Evolutionary conservation across 1,140 invertebrate species (phyloP).

Genomic region (Pseudomyrmex cubaensis): DNA sequence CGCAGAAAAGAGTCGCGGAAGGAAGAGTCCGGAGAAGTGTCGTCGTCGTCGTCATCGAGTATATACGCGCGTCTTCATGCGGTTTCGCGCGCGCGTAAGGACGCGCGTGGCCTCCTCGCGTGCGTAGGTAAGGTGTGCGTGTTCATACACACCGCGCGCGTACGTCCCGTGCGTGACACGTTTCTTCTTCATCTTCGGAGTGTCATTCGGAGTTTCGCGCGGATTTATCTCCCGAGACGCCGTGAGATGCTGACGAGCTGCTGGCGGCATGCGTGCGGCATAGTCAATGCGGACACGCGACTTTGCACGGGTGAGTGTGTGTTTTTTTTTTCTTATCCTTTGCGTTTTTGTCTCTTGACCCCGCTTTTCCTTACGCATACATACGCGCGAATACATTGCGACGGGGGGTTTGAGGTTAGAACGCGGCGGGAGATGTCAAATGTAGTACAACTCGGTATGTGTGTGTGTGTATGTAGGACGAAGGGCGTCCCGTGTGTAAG

Average conservation of each 20-base stretch:
- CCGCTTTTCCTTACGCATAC: not conserved
- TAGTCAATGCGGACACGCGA: conserved; percentile 75
- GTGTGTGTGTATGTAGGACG: not conserved
- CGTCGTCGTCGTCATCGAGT: conserved; percentile 1
- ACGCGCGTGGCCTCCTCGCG: not conserved
- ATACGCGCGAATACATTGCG: not conserved
- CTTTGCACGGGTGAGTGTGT: conserved; percentile 74
- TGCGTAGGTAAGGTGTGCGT: conserved; percentile 28
- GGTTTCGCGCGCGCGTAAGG: conserved; percentile 6
- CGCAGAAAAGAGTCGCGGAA: too few relatives aligned
- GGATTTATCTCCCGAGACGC: conserved; percentile 69
- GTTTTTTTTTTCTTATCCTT: not conserved
- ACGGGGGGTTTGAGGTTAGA: conserved; percentile 45
- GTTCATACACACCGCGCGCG: conserved; percentile 19
- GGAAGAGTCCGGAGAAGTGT: too few relatives aligned
- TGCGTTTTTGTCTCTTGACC: not conserved
- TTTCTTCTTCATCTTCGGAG: not conserved
- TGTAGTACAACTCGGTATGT: too few relatives aligned
- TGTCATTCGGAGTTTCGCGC: conserved; percentile 42
- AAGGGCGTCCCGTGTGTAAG: conserved; percentile 1
- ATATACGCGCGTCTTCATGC: conserved; percentile 16
- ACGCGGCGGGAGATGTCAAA: conserved; percentile 8
- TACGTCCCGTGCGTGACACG: conserved; percentile 50
- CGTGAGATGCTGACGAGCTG: conserved; percentile 81
- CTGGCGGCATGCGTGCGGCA: conserved; percentile 75